Evolutionary conservation across 2,888 invertebrate species (phyloP).

Genomic region (Meteorus colon): DNA sequence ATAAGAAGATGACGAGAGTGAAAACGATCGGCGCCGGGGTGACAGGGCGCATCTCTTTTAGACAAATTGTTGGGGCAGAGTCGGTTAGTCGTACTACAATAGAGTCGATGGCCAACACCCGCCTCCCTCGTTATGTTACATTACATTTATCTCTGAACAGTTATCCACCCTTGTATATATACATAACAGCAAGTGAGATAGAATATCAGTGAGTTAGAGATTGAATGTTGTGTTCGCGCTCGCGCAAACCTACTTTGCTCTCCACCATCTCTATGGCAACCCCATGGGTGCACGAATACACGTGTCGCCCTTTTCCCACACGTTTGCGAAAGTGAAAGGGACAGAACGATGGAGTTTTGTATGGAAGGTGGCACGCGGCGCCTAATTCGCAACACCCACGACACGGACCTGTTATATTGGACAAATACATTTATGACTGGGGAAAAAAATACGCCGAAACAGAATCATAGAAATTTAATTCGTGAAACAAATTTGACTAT

Average conservation of each 20-base stretch:
- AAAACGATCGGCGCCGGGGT: slow-evolving; percentile 52
- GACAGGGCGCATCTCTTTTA: slow-evolving; percentile 63
- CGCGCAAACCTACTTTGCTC: background rate
- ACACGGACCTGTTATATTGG: slow-evolving; percentile 40
- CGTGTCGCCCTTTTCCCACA: slow-evolving; percentile 45
- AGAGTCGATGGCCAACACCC: slow-evolving; percentile 67
- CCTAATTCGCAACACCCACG: slow-evolving; percentile 60
- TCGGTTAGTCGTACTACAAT: slow-evolving; percentile 70
- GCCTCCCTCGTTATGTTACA: slow-evolving; percentile 72
- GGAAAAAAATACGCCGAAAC: too few relatives aligned
- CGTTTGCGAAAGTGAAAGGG: slow-evolving; percentile 32
- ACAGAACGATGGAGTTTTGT: background rate
- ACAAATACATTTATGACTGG: background rate
- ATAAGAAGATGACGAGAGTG: slow-evolving; percentile 38
- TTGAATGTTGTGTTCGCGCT: background rate
- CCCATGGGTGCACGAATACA: slow-evolving; percentile 48
- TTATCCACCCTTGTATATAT: slow-evolving; percentile 55
- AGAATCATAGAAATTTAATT: too few relatives aligned
- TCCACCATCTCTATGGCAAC: slow-evolving; percentile 64
- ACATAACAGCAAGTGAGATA: background rate
- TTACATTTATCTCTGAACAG: slow-evolving; percentile 72
- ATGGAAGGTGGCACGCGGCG: slow-evolving; percentile 56
- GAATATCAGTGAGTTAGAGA: background rate
- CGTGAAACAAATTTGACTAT: too few relatives aligned
- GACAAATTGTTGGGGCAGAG: slow-evolving; percentile 73